Evolutionary conservation across 2,888 invertebrate genomes (phyloP).

Genomic region (Synergus umbraculus): DNA sequence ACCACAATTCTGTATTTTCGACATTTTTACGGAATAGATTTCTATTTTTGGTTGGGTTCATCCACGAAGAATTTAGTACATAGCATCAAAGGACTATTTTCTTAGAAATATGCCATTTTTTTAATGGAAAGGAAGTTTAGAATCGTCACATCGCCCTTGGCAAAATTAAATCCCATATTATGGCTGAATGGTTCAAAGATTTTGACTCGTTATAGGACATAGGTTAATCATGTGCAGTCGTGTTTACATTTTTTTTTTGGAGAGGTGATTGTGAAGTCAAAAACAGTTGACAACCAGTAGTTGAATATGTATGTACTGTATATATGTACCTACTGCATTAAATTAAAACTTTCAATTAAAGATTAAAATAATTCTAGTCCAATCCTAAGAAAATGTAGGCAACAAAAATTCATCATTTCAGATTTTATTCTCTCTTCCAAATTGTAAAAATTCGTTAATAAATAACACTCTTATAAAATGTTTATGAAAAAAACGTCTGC

Average conservation of each 20-base stretch:
- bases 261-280: neutral
- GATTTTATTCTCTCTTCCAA: neutral
- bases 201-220: neutral
- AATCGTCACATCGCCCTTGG: neutral
- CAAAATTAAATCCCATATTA: neutral
- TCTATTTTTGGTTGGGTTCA: constrained; percentile 13
- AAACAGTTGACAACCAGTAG: constrained; percentile 12
- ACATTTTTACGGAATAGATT: constrained; percentile 26
- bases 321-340: too few species aligned
- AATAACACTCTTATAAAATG: neutral
- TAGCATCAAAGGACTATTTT: neutral
- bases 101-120: neutral
- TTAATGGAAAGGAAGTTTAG: neutral
- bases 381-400: neutral
- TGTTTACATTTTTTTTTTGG: neutral
- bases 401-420: neutral
- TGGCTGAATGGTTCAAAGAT: neutral
- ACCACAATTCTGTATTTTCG: constrained; percentile 50
- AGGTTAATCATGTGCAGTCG: neutral
- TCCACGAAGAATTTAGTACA: neutral
- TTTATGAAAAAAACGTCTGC: neutral
- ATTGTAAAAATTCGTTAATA: neutral
- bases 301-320: neutral
- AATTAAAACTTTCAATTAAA: too few species aligned
- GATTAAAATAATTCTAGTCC: neutral